These are phyloP conservation scores for Copidosoma aretas DNA, from an alignment of 2,888 invertebrate genomes.

Conservation along the genomic window DNA sequence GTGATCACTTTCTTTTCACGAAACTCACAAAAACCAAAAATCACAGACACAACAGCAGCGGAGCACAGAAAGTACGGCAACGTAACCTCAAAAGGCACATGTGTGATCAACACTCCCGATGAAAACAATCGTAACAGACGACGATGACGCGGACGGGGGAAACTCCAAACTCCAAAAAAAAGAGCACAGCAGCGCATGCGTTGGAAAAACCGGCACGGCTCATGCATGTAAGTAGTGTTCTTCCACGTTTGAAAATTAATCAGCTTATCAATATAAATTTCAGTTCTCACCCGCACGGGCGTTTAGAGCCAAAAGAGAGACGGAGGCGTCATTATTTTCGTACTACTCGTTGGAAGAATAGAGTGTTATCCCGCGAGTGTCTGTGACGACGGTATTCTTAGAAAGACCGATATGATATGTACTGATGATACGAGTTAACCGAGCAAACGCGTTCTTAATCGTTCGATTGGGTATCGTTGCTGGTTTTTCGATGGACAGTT, in stretches of 20 bases:
- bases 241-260: conserved; percentile 36
- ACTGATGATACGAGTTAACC: too few relatives aligned
- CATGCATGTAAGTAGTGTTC: too few relatives aligned
- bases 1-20: not conserved
- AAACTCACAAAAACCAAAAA: not conserved
- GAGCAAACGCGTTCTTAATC: too few relatives aligned
- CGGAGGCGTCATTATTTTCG: too few relatives aligned
- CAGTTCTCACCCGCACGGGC: conserved; percentile 13
- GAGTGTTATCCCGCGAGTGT: too few relatives aligned
- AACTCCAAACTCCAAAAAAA: conserved; percentile 8
- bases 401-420: too few relatives aligned
- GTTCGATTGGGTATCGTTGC: too few relatives aligned
- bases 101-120: not conserved
- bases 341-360: too few relatives aligned
- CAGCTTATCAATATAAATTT: conserved; percentile 33
- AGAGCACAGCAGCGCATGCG: conserved; percentile 24
- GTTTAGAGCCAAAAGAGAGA: conserved; percentile 12
- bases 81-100: conserved; percentile 35
- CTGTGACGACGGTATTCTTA: too few relatives aligned
- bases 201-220: not conserved
- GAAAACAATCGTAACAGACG: conserved; percentile 20
- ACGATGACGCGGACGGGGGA: conserved; percentile 1
- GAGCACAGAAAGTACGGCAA: not conserved
- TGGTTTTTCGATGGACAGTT: too few relatives aligned
- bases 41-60: not conserved